phyloP scores from a whole-genome alignment of 2,113 vertebrate genomes.

The Bambusicola thoracicus region DNA sequence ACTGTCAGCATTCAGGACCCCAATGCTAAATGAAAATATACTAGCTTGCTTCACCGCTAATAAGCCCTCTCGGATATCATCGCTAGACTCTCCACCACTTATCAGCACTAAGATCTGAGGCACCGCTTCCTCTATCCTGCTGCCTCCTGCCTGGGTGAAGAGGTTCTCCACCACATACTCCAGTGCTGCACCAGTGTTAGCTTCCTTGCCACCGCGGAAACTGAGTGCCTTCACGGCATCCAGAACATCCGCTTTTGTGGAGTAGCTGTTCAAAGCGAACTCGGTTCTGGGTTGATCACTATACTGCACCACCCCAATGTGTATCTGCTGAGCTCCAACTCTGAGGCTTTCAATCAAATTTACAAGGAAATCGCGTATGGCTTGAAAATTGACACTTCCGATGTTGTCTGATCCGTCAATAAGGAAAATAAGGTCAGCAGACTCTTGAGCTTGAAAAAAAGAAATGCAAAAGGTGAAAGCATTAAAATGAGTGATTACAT shows the following conservation, averaged over 20 bases:
- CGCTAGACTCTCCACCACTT: constrained; percentile 89
- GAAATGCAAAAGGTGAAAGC: constrained; percentile 94
- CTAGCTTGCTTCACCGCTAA: constrained; percentile 88
- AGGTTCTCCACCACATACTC: constrained; percentile 87
- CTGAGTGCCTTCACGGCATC: constrained; percentile 86
- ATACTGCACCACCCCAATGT: constrained; percentile 92
- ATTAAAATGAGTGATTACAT: constrained; percentile 88
- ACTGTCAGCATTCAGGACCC: constrained; percentile 81
- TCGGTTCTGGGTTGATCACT: constrained; percentile 82
- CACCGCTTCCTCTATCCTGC: constrained; percentile 90
- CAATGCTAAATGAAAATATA: constrained; percentile 86
- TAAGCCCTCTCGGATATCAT: constrained; percentile 87
- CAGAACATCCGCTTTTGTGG: constrained; percentile 86
- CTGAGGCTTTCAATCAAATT: constrained; percentile 91
- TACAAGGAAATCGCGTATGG: constrained; percentile 91
- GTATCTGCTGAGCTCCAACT: constrained; percentile 88
- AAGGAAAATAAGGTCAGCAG: constrained; percentile 98
- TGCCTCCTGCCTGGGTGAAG: constrained; percentile 87
- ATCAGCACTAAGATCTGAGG: constrained; percentile 93
- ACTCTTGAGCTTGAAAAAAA: constrained; percentile 93
- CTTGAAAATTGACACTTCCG: constrained; percentile 91
- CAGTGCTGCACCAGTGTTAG: constrained; percentile 90
- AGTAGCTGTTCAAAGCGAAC: constrained; percentile 89
- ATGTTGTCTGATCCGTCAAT: constrained; percentile 99
- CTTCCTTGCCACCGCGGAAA: constrained; percentile 84